phyloP scores from a whole-genome alignment of 2,113 vertebrate genomes.

The Arenaria interpres region DNA sequence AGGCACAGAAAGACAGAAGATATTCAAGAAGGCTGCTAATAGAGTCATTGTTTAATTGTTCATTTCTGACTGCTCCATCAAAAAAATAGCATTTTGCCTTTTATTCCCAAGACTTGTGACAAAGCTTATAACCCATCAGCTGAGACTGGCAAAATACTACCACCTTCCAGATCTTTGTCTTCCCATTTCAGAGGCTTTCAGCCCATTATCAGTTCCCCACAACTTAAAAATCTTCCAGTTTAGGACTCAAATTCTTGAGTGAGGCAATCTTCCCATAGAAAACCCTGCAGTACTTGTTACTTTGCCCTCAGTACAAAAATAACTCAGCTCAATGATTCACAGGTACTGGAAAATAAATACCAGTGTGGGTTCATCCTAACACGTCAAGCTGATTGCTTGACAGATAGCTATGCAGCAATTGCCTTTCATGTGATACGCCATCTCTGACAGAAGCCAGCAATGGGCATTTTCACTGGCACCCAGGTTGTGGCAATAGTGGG shows the following conservation, averaged over 20 bases:
- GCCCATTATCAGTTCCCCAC: not conserved
- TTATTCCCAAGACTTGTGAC: not conserved
- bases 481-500: not conserved
- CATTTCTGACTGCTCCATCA: not conserved
- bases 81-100: not conserved
- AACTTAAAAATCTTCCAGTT: not conserved
- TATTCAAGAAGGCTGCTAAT: not conserved
- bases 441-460: not conserved
- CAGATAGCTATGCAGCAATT: not conserved
- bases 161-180: not conserved
- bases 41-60: too few relatives aligned
- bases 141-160: not conserved
- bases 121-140: not conserved
- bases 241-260: not conserved
- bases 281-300: not conserved
- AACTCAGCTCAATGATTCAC: not conserved
- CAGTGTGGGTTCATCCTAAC: not conserved
- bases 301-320: not conserved
- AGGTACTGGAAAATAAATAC: too few relatives aligned
- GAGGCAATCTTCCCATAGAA: not conserved
- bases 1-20: not conserved
- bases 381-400: not conserved
- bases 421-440: not conserved
- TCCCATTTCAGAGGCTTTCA: not conserved
- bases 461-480: not conserved